phyloP scores from a whole-genome alignment of 2,797 vertebrate genomes.

The Muscicapa comitata region DNA sequence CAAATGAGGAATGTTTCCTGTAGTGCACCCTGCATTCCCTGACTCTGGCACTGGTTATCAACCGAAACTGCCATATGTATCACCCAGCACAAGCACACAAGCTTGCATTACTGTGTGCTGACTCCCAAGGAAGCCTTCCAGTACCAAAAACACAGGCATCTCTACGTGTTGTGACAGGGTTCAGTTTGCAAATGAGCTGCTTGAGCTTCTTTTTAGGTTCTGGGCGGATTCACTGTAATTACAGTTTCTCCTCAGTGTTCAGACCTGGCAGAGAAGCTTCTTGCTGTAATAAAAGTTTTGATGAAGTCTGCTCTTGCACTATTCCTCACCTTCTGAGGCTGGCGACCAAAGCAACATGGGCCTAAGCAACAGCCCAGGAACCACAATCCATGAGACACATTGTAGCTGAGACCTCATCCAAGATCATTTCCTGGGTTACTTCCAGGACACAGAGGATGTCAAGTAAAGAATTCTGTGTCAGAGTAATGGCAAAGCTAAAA shows the following conservation, averaged over 20 bases:
- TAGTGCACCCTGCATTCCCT: background rate
- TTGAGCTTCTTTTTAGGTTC: background rate
- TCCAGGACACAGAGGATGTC: background rate
- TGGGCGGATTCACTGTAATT: background rate
- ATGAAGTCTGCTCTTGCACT: background rate
- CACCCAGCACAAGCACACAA: background rate
- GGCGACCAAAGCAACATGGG: fast-evolving
- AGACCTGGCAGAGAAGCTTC: background rate
- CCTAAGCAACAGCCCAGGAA: background rate
- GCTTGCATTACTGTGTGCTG: background rate
- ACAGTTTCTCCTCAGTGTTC: background rate
- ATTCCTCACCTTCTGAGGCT: background rate
- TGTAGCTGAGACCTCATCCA: background rate
- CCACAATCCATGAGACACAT: fast-evolving
- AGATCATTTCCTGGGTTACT: background rate
- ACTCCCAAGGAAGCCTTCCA: background rate
- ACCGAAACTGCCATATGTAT: background rate
- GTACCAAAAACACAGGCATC: background rate
- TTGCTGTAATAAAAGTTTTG: background rate
- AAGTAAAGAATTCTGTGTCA: background rate
- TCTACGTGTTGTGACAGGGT: background rate
- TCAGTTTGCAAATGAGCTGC: background rate
- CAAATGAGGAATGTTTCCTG: background rate
- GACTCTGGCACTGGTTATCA: background rate
- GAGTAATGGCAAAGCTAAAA: background rate